These are phyloP conservation scores for Caenorhabditis panamensis DNA, from an alignment of 2,888 invertebrate genomes.

Conservation along the genomic window DNA sequence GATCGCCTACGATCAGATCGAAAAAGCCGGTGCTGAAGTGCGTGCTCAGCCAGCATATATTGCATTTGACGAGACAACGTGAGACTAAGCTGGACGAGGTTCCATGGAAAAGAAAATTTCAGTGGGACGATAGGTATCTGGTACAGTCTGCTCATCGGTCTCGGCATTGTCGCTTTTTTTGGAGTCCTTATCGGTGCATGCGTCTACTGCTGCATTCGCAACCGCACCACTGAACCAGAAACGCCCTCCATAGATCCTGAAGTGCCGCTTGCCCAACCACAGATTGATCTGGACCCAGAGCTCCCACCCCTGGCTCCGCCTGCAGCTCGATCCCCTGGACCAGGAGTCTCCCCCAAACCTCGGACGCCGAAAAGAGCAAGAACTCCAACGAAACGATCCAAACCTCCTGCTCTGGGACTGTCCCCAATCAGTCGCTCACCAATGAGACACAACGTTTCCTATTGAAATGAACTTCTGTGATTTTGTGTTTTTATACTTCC, in stretches of 20 bases:
- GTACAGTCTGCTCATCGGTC: background rate
- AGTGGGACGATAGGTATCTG: background rate
- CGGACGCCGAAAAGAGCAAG: background rate
- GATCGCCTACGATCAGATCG: background rate
- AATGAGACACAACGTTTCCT: background rate
- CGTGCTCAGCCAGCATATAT: background rate
- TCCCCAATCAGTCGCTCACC: background rate
- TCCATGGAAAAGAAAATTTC: background rate
- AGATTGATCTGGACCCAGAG: no score
- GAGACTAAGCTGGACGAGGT: background rate
- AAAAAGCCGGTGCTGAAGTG: background rate
- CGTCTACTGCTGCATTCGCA: slow-evolving; percentile 5
- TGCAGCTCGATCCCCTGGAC: no score
- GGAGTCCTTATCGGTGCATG: background rate
- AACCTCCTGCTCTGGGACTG: background rate
- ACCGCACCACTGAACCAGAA: background rate
- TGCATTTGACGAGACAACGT: background rate
- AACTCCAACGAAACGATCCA: background rate
- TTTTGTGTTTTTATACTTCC: no score
- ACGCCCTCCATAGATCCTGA: background rate
- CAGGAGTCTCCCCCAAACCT: no score
- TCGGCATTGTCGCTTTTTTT: background rate
- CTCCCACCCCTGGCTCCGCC: no score
- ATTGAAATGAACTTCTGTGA: background rate
- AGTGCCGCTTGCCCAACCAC: no score